phyloP scores from a whole-genome alignment of 2,888 invertebrate species.

The Heliconius aoede region DNA sequence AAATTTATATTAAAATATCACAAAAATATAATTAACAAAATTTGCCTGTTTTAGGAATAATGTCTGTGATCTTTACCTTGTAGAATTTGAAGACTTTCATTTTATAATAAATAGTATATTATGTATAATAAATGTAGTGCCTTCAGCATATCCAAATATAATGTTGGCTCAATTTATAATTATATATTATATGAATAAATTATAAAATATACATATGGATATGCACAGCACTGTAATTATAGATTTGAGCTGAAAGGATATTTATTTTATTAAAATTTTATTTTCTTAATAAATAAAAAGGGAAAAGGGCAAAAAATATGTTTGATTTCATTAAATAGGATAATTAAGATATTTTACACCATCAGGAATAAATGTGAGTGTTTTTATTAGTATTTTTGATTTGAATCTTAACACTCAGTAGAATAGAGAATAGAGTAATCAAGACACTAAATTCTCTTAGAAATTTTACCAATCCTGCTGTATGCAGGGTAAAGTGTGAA shows the following conservation, averaged over 20 bases:
- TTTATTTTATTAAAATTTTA: too few species aligned
- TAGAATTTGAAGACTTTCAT: neutral
- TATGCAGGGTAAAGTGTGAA: neutral
- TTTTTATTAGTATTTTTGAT: too few species aligned
- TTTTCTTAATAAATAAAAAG: neutral
- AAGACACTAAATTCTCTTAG: too few species aligned
- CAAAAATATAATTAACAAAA: neutral
- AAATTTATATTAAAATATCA: neutral
- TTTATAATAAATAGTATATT: neutral
- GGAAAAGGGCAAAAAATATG: neutral
- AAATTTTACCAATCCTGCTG: too few species aligned
- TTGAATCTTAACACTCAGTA: too few species aligned
- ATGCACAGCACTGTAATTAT: neutral
- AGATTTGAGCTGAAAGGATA: too few species aligned
- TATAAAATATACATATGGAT: too few species aligned
- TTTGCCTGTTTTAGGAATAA: neutral
- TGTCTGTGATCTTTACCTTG: slow-evolving; percentile 14
- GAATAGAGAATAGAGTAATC: too few species aligned
- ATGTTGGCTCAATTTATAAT: neutral
- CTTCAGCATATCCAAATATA: neutral
- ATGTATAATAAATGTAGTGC: neutral
- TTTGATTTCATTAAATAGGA: too few species aligned
- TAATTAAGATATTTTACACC: too few species aligned
- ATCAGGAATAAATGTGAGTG: too few species aligned
- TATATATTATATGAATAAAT: neutral